A percentile compares a stretch with the other conserved stretches of the same genome.
Conservation (phyloP, 2,113 vertebrate species). For the Zosterops japonicus region DNA sequence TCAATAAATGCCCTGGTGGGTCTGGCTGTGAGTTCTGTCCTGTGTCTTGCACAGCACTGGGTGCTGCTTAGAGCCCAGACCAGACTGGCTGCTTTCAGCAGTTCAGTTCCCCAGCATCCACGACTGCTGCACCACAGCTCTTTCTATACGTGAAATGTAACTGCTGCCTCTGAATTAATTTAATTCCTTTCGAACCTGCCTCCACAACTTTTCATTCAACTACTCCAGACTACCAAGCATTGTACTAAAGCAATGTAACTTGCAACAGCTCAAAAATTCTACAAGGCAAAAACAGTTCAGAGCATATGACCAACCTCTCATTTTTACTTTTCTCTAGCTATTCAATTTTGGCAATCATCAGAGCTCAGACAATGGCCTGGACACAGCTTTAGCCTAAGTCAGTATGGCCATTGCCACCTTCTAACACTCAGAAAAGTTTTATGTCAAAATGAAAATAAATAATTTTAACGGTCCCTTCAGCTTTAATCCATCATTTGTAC, state of each 20-base stretch:
- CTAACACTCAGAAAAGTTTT: background rate
- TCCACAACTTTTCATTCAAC: background rate
- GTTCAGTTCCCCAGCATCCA: background rate
- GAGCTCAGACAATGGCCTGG: background rate
- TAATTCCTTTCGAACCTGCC: background rate
- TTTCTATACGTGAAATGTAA: fast-evolving
- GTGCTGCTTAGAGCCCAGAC: background rate
- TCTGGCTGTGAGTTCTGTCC: background rate
- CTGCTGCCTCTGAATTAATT: background rate
- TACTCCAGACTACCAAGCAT: background rate
- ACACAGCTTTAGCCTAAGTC: background rate
- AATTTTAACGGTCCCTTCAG: background rate
- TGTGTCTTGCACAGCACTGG: background rate
- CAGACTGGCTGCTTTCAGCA: background rate
- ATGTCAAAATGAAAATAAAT: background rate
- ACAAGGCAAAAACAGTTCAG: background rate
- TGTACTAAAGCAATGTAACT: background rate
- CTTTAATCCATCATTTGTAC: background rate
- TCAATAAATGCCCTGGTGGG: background rate
- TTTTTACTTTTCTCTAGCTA: background rate
- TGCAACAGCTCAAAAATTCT: background rate
- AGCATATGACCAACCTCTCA: background rate
- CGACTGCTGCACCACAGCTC: background rate
- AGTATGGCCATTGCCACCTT: background rate
- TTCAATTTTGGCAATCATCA: background rate